Evolutionary conservation across 2,888 invertebrate species (phyloP).

Genomic region (Agrochola macilenta): DNA sequence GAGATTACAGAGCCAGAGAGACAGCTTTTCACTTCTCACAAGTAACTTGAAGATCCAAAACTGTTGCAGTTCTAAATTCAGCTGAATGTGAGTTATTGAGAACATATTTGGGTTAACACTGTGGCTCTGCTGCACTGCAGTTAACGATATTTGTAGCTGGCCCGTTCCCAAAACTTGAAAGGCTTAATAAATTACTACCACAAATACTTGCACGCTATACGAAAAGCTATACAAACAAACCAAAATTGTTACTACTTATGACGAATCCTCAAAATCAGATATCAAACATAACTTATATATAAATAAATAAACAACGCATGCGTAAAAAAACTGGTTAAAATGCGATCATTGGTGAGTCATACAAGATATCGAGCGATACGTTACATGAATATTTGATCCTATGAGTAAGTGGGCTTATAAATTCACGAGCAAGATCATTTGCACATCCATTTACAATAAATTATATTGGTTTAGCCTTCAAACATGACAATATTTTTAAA

Average conservation of each 20-base stretch:
- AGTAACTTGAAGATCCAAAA: neutral
- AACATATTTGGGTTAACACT: slow-evolving; percentile 21
- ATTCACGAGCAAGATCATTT: slow-evolving; percentile 26
- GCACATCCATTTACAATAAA: slow-evolving; percentile 26
- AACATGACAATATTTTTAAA: neutral
- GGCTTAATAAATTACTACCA: slow-evolving; percentile 26
- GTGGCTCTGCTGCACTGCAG: slow-evolving; percentile 33
- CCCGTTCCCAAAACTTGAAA: slow-evolving; percentile 41
- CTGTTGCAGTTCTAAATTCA: neutral
- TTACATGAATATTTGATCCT: slow-evolving; percentile 39
- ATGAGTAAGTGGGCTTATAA: slow-evolving; percentile 42
- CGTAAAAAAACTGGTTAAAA: slow-evolving; percentile 14
- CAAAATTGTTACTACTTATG: neutral
- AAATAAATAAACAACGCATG: slow-evolving; percentile 42
- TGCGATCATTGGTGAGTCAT: slow-evolving; percentile 49
- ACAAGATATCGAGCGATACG: slow-evolving; percentile 36
- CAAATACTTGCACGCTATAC: slow-evolving; percentile 17
- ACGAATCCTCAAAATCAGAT: neutral
- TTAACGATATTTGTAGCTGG: slow-evolving; percentile 32
- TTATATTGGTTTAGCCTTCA: slow-evolving; percentile 22
- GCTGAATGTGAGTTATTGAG: neutral
- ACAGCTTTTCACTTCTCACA: neutral
- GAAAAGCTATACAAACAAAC: slow-evolving; percentile 9
- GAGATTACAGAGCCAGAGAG: slow-evolving; percentile 34
- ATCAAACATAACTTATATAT: neutral